phyloP scores from a whole-genome alignment of 2,113 vertebrate species.

The Bubo bubo region DNA sequence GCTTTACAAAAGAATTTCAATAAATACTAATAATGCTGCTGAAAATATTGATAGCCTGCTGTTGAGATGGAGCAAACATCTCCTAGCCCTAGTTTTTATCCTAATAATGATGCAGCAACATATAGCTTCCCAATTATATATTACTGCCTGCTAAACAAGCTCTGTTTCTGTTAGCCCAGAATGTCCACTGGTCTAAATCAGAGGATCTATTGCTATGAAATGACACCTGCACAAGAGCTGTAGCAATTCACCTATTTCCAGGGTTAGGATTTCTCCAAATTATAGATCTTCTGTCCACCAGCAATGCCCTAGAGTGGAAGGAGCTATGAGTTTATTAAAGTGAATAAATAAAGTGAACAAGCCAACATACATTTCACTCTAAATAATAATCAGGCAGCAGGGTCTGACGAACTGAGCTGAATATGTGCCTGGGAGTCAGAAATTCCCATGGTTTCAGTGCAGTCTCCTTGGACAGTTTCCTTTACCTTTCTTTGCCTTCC shows the following conservation, averaged over 20 bases:
- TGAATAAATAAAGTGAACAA: slow-evolving; percentile 23
- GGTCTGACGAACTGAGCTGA: not conserved
- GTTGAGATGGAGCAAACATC: not conserved
- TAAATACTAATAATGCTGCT: slow-evolving; percentile 51
- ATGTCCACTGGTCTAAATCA: slow-evolving; percentile 10
- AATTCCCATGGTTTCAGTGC: not conserved
- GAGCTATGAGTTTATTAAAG: slow-evolving; percentile 5
- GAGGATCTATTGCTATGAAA: not conserved
- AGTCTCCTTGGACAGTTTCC: not conserved
- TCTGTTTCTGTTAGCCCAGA: not conserved
- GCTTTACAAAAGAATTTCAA: slow-evolving; percentile 29
- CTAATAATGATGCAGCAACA: not conserved
- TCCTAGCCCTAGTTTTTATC: not conserved
- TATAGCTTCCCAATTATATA: not conserved
- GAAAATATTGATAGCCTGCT: slow-evolving; percentile 41
- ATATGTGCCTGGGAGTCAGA: not conserved
- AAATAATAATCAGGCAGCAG: slow-evolving; percentile 21
- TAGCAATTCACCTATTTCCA: not conserved
- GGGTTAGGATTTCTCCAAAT: not conserved
- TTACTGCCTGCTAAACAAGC: not conserved
- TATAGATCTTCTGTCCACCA: not conserved
- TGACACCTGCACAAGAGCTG: not conserved
- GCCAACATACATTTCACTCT: slow-evolving; percentile 1
- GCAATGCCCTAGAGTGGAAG: not conserved
- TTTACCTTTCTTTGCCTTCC: not conserved